These are phyloP conservation scores for Gopherus evgoodei DNA, from an alignment of 2,113 vertebrate species.

Conservation along the genomic window DNA sequence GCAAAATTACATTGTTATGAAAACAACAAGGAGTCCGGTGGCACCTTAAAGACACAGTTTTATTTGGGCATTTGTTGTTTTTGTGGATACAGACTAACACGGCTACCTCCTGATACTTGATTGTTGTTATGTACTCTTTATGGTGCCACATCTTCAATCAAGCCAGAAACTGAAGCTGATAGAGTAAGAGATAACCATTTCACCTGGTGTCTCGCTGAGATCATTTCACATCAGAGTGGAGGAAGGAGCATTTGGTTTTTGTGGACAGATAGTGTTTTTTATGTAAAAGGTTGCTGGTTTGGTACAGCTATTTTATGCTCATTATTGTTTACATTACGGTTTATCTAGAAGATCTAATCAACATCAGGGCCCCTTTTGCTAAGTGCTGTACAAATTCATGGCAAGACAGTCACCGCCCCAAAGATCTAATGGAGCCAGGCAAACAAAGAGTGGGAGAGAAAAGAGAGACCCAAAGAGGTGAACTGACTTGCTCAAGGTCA, in stretches of 20 bases:
- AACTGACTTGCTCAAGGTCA: not conserved
- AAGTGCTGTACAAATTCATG: not conserved
- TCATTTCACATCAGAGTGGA: not conserved
- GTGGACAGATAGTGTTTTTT: not conserved
- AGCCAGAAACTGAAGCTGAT: not conserved
- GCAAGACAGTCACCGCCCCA: not conserved
- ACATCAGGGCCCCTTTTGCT: not conserved
- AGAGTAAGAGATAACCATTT: not conserved
- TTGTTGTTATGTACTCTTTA: not conserved
- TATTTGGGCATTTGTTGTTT: too few species aligned
- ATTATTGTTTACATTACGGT: not conserved
- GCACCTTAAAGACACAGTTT: too few species aligned
- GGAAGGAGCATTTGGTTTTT: fast-evolving
- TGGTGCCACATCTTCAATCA: not conserved
- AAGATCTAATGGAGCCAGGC: not conserved
- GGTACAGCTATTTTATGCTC: not conserved
- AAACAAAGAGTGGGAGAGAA: not conserved
- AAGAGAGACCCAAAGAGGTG: not conserved
- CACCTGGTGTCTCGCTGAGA: not conserved
- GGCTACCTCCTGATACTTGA: not conserved
- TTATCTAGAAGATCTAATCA: not conserved
- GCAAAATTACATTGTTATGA: not conserved
- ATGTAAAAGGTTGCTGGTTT: not conserved
- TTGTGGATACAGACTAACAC: too few species aligned
- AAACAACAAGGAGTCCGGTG: too few species aligned